Percentiles rank a stretch among this genome's conserved stretches.
These are phyloP conservation scores for Cecropterus lyciades DNA, from an alignment of 1,140 invertebrate genomes.

Conservation along the genomic window DNA sequence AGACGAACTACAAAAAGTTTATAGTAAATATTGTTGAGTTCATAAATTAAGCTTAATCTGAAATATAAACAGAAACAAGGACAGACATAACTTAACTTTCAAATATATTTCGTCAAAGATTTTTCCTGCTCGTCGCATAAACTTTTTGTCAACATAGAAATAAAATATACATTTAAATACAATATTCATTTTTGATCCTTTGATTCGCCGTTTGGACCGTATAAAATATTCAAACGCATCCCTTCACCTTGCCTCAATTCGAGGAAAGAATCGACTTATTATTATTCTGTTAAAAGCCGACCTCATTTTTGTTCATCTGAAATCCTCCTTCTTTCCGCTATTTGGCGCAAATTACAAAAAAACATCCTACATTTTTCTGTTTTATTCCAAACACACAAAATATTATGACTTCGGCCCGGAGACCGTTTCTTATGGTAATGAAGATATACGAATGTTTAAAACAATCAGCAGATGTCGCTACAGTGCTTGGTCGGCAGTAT, in stretches of 20 bases:
- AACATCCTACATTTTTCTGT: constrained; percentile 12
- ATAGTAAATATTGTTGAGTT: too few relatives aligned
- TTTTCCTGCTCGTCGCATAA: too few relatives aligned
- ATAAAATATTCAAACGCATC: constrained; percentile 39
- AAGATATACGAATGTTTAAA: too few relatives aligned
- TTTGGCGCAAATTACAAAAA: constrained; percentile 20
- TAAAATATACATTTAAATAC: background rate
- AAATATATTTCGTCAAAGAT: too few relatives aligned
- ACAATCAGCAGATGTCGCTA: too few relatives aligned
- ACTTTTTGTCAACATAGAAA: too few relatives aligned
- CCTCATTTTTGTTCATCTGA: constrained; percentile 14
- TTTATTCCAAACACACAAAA: constrained; percentile 5
- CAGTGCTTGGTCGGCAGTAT: too few relatives aligned
- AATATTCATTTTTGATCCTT: constrained; percentile 24
- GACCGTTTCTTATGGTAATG: too few relatives aligned
- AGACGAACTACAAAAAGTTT: too few relatives aligned
- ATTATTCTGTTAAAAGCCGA: constrained; percentile 20
- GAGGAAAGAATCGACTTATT: constrained; percentile 7
- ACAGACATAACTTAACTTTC: too few relatives aligned
- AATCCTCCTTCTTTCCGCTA: constrained; percentile 9
- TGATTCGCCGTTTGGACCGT: constrained; percentile 28
- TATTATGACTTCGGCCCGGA: background rate
- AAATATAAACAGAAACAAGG: too few relatives aligned
- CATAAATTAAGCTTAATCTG: too few relatives aligned
- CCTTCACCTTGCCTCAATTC: constrained; percentile 21